Evolutionary conservation across 2,888 invertebrate species (phyloP), one percentile per base, ranked within the genome.

Genomic region (Tetragnatha montana): DNA sequence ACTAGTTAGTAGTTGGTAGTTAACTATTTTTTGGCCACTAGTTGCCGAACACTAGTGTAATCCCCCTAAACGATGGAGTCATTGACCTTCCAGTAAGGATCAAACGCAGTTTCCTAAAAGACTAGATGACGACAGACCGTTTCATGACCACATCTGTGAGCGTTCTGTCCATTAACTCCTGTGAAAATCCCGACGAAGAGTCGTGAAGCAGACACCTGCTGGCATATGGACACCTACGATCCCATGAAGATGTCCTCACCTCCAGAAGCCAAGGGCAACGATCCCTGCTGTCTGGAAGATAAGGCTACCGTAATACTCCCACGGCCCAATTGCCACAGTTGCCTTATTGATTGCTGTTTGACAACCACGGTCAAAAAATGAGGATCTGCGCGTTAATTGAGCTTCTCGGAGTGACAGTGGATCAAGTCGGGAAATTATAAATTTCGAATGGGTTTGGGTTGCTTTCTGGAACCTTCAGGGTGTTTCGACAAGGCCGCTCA

Each of bases 191-290:
- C 14, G 60, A 51, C 73, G 12, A 10, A 69, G 47, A 68, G 75
- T 79, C 86, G 86, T 86, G 86, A 86, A 73, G 22, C 19, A 47
- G 79, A 86, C 79, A 79, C 79, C 79, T 86, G 79, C 70, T 71
- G 71, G 21, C 85, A n/a, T n/a, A n/a, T n/a, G 50, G 71, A 86
- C 86, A 80, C 80, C 86, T 80, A 79, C 80, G 79, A 70, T 47
- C 76, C 75, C 74, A 76, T 84, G 60, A 22, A 70, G 51, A 86
- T 79, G 85, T 78, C 85, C 78, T 85, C 78, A 50, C 47, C 73
- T 19, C 6, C 70, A 8, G 68, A 35, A 60, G 51, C 71, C 51
- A 86, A 86, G 51, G 86, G 79, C 78, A 78, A 76, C 69, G 21
- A 49, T 78, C 85, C 50, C 47, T n/a, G 75, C 19, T 73, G 83